Evolutionary conservation across 2,113 vertebrate species (phyloP), one percentile per base, ranked within the genome.

Genomic region (Girardinichthys multiradiatus): DNA sequence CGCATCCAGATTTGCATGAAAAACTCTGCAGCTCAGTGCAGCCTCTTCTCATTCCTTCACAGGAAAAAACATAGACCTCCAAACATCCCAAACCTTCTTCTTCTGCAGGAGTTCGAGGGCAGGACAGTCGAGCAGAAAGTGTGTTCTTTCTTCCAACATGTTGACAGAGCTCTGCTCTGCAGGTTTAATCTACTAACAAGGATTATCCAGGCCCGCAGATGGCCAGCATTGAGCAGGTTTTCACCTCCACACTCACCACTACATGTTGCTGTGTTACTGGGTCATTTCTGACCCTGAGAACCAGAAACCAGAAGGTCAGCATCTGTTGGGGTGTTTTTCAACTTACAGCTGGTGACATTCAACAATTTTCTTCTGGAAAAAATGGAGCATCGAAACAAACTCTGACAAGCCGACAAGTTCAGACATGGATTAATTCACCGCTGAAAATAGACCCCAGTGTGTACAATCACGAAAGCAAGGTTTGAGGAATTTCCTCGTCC

Each of bases 141-240:
- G 37, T 58, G 59, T 7, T 15, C 31, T 29, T 73, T 60, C 64
- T 24, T 48, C 30, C 3, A 39, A 57, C 12, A 70, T 57, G 78
- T 74, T n/a, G 69, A 37, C 29, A 2, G 45, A 42, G 70, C 31
- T 72, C 64, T 4, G 19, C 66, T 68, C 74, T 24, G 65, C 69
- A 33, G 57, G 66, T 72, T 85, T 91, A 89, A 87, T 92, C 85
- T 87, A 48, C 82, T 92, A 78, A 85, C 81, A 30, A 51, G 84
- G 89, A 92, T 93, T 87, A 90, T 91, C 89, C 89, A 82, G 82
- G 77, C 73, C 75, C 88, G 80, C 93, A 93, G 90, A 92, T 93
- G 91, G 90, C 75, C 82, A n/a, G 24, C 39, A 70, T 29, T 57
- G 21, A 29, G 35, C 83, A 88, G 80, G 82, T 91, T 71, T 87